Evolutionary conservation across 1,140 invertebrate species (phyloP).

Genomic region (Formica selysi): DNA sequence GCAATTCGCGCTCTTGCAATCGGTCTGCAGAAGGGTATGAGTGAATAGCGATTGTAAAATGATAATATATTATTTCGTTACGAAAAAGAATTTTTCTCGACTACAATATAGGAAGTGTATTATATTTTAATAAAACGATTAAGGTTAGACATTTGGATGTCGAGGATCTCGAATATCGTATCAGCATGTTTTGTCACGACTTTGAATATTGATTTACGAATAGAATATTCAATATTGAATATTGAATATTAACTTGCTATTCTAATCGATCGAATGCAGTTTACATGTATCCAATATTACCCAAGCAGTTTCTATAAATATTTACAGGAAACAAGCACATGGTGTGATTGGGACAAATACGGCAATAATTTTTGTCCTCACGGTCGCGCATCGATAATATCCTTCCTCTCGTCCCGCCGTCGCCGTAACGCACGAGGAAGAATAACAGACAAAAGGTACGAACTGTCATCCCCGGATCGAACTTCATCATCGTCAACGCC

Average conservation of each 20-base stretch:
- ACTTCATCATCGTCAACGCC: slow-evolving; percentile 28
- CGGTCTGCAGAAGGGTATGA: slow-evolving; percentile 54
- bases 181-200: slow-evolving; percentile 2
- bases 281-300: slow-evolving; percentile 14
- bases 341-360: slow-evolving; percentile 74
- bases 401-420: slow-evolving; percentile 30
- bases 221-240: slow-evolving; percentile 8
- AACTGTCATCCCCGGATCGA: slow-evolving; percentile 35
- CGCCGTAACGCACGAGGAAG: slow-evolving; percentile 44
- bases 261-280: neutral
- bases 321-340: slow-evolving; percentile 78
- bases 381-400: neutral
- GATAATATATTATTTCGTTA: neutral
- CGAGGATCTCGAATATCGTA: neutral
- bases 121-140: slow-evolving; percentile 6
- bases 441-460: slow-evolving; percentile 65
- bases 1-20: slow-evolving; percentile 68
- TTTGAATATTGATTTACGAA: neutral
- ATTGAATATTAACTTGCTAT: neutral
- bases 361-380: slow-evolving; percentile 72
- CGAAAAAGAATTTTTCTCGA: neutral
- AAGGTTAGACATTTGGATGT: neutral
- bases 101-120: neutral
- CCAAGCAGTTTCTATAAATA: slow-evolving; percentile 42
- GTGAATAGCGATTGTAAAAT: slow-evolving; percentile 3